Conservation (phyloP, 2,113 vertebrate genomes). For the Misgurnus anguillicaudatus region DNA sequence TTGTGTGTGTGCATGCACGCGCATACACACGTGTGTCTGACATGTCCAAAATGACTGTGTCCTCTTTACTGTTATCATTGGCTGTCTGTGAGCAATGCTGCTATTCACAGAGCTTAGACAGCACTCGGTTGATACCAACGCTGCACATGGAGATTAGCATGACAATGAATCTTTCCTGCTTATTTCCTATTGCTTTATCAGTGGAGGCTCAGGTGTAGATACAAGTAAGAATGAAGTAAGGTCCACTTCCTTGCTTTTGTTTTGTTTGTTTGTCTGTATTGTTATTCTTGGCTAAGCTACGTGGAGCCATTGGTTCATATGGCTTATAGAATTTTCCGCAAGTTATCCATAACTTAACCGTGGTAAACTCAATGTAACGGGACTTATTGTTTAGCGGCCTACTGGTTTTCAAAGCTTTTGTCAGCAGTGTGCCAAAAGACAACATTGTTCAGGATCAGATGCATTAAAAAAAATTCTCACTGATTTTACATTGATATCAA, state of each 20-base stretch:
- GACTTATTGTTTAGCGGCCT: background rate
- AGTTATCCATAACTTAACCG: background rate
- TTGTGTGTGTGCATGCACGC: slow-evolving; percentile 54
- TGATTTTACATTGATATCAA: too few relatives aligned
- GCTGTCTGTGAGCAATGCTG: slow-evolving; percentile 64
- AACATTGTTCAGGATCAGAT: too few relatives aligned
- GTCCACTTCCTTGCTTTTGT: slow-evolving; percentile 15
- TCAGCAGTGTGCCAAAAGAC: background rate
- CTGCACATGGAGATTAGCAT: slow-evolving; percentile 63
- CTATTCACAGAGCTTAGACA: slow-evolving; percentile 69
- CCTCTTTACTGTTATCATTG: slow-evolving; percentile 66
- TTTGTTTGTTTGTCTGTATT: background rate
- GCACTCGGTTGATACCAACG: slow-evolving; percentile 68
- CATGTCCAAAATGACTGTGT: slow-evolving; percentile 58
- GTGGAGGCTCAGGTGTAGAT: slow-evolving; percentile 38
- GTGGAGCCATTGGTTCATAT: background rate
- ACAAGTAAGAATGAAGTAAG: background rate
- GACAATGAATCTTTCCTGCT: slow-evolving; percentile 44
- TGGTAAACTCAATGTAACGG: background rate
- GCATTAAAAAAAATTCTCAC: too few relatives aligned
- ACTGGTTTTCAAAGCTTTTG: background rate
- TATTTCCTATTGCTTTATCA: slow-evolving; percentile 38
- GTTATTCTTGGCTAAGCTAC: background rate
- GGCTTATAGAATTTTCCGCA: background rate
- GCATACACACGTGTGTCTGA: slow-evolving; percentile 40